Evolutionary conservation across 1,140 invertebrate species (phyloP).

Genomic region (Drosophila albomicans): DNA sequence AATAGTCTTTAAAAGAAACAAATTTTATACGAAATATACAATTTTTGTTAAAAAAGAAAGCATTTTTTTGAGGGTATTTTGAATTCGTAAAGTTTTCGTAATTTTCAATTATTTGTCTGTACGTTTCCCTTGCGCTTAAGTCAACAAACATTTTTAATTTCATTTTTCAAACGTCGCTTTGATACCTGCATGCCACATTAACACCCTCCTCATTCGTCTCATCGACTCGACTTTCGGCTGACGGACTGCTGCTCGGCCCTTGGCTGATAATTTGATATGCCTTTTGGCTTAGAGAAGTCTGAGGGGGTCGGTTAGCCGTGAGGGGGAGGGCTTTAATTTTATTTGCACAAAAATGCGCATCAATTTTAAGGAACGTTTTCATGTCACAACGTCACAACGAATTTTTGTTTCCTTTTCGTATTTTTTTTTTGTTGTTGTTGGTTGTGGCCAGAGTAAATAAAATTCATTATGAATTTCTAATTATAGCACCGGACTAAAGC

Average conservation of each 20-base stretch:
- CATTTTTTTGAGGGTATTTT: slow-evolving; percentile 4
- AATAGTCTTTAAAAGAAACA: not conserved
- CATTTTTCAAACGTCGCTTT: slow-evolving; percentile 80
- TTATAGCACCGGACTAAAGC: slow-evolving; percentile 63
- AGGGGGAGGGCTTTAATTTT: slow-evolving; percentile 74
- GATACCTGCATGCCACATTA: slow-evolving; percentile 82
- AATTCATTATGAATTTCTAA: slow-evolving; percentile 85
- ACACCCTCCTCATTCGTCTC: slow-evolving; percentile 60
- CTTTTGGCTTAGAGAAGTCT: slow-evolving; percentile 49
- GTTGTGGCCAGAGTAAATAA: slow-evolving; percentile 81
- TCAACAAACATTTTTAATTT: slow-evolving; percentile 80
- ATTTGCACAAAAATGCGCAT: slow-evolving; percentile 80
- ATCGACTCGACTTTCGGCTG: slow-evolving; percentile 48
- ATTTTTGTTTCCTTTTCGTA: slow-evolving; percentile 49
- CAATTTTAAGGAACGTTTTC: slow-evolving; percentile 64
- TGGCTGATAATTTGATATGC: slow-evolving; percentile 81
- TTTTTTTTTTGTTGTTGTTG: not conserved
- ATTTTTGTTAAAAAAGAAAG: not conserved
- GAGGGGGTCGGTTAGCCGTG: slow-evolving; percentile 17
- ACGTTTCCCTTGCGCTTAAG: slow-evolving; percentile 60
- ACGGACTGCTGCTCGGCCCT: slow-evolving; percentile 40
- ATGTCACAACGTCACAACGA: slow-evolving; percentile 45
- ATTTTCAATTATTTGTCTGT: slow-evolving; percentile 33
- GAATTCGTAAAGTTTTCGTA: slow-evolving; percentile 1
- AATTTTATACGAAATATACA: not conserved